These are phyloP conservation scores for Sternarchorhynchus goeldii DNA, from an alignment of 2,797 vertebrate species.

Conservation along the genomic window DNA sequence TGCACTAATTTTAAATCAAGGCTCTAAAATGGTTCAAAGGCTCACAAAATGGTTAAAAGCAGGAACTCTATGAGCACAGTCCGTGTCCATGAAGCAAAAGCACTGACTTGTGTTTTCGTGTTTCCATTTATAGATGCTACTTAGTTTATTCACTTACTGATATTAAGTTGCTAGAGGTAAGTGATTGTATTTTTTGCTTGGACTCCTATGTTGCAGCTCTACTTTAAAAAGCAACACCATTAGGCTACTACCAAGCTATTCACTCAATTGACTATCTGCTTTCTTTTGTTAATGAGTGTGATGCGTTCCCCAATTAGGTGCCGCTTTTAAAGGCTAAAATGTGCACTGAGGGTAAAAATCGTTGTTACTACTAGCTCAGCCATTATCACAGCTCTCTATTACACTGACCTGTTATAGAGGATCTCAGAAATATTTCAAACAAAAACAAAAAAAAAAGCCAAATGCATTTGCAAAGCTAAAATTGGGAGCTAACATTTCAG, in stretches of 20 bases:
- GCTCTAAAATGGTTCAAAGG: conserved; percentile 32
- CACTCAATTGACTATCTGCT: too few relatives aligned
- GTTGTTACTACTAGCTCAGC: not conserved
- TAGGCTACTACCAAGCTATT: not conserved
- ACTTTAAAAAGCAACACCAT: too few relatives aligned
- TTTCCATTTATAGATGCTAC: conserved; percentile 34
- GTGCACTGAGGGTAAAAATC: not conserved
- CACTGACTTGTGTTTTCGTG: conserved; percentile 3
- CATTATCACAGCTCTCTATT: conserved; percentile 2
- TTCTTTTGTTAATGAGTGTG: too few relatives aligned
- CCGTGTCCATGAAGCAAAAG: conserved; percentile 31
- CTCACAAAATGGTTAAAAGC: conserved; percentile 43
- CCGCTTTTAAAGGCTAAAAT: conserved; percentile 6
- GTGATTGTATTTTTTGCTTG: too few relatives aligned
- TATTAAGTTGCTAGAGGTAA: not conserved
- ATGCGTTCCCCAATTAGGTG: not conserved
- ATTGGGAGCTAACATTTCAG: too few relatives aligned
- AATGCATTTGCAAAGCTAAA: too few relatives aligned
- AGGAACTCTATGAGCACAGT: not conserved
- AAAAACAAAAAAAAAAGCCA: too few relatives aligned
- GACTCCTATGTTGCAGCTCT: too few relatives aligned
- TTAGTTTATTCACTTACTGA: conserved; percentile 5
- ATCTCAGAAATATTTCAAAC: too few relatives aligned
- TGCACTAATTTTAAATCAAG: not conserved
- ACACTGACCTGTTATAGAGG: too few relatives aligned